Conservation (phyloP, 2,797 vertebrate genomes). For the Sebastes cheni region DNA sequence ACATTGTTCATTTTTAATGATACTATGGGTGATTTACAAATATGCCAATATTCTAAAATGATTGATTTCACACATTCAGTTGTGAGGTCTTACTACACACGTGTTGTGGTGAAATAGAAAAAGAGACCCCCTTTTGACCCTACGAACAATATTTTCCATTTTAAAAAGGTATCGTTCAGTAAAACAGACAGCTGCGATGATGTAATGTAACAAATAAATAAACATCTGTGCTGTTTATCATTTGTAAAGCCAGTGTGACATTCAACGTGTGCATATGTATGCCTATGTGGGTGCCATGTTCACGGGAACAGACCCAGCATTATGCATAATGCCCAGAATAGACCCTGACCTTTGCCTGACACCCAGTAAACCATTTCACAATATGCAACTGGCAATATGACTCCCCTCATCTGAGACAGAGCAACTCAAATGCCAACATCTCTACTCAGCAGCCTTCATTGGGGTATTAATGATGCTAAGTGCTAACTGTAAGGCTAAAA, state of each 20-base stretch:
- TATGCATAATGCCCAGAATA: slow-evolving; percentile 65
- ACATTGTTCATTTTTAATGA: background rate
- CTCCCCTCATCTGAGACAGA: slow-evolving; percentile 42
- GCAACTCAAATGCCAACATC: slow-evolving; percentile 52
- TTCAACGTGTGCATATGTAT: slow-evolving; percentile 23
- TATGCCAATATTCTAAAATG: background rate
- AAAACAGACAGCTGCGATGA: slow-evolving; percentile 16
- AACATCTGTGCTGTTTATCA: slow-evolving; percentile 32
- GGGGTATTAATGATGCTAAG: background rate
- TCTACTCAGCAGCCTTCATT: background rate
- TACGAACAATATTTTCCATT: background rate
- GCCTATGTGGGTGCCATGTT: slow-evolving; percentile 17
- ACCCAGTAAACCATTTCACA: slow-evolving; percentile 68
- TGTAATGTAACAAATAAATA: slow-evolving; percentile 19
- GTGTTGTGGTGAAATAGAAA: background rate
- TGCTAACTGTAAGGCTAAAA: background rate
- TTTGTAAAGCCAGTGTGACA: slow-evolving; percentile 22
- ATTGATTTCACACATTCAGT: background rate
- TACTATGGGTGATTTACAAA: background rate
- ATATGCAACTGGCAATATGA: slow-evolving; percentile 57
- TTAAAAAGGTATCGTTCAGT: background rate
- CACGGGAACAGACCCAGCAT: slow-evolving; percentile 46
- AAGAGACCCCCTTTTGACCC: background rate
- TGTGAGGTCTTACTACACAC: background rate
- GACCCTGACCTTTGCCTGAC: slow-evolving; percentile 69